Evolutionary conservation across 2,888 invertebrate genomes (phyloP).

Genomic region (Cryptocheilus praepositus): DNA sequence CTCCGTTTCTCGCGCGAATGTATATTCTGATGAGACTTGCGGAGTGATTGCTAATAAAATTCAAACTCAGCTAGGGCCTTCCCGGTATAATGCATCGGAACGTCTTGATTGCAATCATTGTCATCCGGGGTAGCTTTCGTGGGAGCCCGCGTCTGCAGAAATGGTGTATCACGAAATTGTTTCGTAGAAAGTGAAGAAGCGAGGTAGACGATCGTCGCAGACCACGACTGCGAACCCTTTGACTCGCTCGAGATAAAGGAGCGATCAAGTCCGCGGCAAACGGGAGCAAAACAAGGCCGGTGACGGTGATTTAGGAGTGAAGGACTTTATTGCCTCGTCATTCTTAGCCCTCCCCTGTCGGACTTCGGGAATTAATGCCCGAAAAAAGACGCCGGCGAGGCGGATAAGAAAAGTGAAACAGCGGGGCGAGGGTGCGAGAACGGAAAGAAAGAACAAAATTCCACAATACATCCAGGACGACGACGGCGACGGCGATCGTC

Average conservation of each 20-base stretch:
- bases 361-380: background rate
- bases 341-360: background rate
- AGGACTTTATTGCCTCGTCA: background rate
- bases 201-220: no score
- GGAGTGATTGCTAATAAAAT: background rate
- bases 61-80: background rate
- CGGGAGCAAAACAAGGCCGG: background rate
- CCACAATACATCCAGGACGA: no score
- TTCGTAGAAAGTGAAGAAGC: background rate
- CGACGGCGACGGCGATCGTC: slow-evolving; percentile 27
- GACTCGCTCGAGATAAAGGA: slow-evolving; percentile 7
- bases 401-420: background rate
- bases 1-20: no score
- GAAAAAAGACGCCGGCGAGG: slow-evolving; percentile 1
- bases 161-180: background rate
- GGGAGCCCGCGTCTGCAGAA: background rate
- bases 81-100: background rate
- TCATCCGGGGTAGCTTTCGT: background rate
- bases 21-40: no score
- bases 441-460: slow-evolving; percentile 16
- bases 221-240: background rate
- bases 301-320: background rate
- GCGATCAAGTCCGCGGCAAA: background rate
- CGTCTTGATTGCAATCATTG: background rate
- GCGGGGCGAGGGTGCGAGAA: background rate